These are phyloP conservation scores for Eulithis prunata DNA, from an alignment of 2,888 invertebrate genomes.

Conservation along the genomic window DNA sequence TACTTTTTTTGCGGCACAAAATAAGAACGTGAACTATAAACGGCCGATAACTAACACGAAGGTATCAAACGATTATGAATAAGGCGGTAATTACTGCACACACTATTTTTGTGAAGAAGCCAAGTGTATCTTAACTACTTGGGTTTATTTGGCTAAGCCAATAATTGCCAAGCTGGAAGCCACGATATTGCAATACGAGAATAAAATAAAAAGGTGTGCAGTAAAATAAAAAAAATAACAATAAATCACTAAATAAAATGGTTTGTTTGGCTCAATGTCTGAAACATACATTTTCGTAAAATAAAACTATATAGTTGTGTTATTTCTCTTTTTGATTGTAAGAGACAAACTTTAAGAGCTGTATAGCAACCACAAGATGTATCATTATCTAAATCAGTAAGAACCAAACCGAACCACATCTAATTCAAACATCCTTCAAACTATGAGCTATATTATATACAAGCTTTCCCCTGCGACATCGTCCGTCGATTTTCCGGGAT, in stretches of 20 bases:
- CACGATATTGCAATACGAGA: conserved; percentile 1
- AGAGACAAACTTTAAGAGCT: not conserved
- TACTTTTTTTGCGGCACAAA: too few relatives aligned
- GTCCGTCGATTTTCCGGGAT: too few relatives aligned
- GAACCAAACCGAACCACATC: not conserved
- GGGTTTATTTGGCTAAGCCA: not conserved
- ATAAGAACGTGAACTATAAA: not conserved
- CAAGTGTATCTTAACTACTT: too few relatives aligned
- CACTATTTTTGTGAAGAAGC: not conserved
- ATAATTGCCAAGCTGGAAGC: not conserved
- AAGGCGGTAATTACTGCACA: conserved; percentile 1
- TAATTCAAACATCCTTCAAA: not conserved
- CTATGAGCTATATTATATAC: not conserved
- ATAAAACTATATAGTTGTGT: too few relatives aligned
- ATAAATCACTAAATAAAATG: not conserved
- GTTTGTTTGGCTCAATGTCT: not conserved
- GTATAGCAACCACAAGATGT: too few relatives aligned
- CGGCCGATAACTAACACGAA: not conserved
- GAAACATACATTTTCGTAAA: too few relatives aligned
- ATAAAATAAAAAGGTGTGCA: not conserved
- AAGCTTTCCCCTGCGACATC: too few relatives aligned
- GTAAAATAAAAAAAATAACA: not conserved
- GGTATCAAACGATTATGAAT: conserved; percentile 1
- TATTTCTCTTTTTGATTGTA: not conserved
- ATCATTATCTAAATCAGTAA: not conserved